A percentile compares a stretch with the other conserved stretches of the same genome.
Evolutionary conservation across 2,113 vertebrate species (phyloP).

Genomic region (Ailuropoda melanoleuca): DNA sequence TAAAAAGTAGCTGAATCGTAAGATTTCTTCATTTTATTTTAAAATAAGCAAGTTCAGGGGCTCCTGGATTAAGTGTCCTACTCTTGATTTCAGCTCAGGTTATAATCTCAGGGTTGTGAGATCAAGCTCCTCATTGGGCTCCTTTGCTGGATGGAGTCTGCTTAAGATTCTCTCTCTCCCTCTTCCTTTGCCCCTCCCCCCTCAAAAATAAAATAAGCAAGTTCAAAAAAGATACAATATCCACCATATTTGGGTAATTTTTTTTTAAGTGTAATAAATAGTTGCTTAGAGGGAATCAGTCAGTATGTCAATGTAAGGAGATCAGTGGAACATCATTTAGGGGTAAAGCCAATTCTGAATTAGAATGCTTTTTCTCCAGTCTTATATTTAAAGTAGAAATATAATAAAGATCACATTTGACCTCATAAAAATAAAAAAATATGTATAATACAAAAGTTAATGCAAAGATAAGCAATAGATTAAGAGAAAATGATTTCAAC

Average conservation of each 20-base stretch:
- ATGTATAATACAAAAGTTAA: neutral
- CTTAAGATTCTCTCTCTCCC: neutral
- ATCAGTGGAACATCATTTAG: neutral
- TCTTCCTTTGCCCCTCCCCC: neutral
- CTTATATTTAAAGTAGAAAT: neutral
- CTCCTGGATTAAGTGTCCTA: neutral
- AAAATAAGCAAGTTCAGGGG: neutral
- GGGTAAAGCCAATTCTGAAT: neutral
- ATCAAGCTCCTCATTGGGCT: neutral
- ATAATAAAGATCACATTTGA: slow-evolving; percentile 30
- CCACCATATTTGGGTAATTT: neutral
- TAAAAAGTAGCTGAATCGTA: neutral
- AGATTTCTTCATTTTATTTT: neutral
- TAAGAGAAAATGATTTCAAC: neutral
- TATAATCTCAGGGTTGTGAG: neutral
- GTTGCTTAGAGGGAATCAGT: neutral
- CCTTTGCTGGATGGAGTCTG: neutral
- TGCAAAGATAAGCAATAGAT: neutral
- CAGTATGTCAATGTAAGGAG: neutral
- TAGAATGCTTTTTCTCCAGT: neutral
- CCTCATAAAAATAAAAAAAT: neutral
- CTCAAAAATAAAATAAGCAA: neutral
- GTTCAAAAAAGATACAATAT: neutral
- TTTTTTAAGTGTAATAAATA: neutral
- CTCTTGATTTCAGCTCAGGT: neutral